phyloP scores from a whole-genome alignment of 2,888 invertebrate species.

The Pediacus dermestoides region DNA sequence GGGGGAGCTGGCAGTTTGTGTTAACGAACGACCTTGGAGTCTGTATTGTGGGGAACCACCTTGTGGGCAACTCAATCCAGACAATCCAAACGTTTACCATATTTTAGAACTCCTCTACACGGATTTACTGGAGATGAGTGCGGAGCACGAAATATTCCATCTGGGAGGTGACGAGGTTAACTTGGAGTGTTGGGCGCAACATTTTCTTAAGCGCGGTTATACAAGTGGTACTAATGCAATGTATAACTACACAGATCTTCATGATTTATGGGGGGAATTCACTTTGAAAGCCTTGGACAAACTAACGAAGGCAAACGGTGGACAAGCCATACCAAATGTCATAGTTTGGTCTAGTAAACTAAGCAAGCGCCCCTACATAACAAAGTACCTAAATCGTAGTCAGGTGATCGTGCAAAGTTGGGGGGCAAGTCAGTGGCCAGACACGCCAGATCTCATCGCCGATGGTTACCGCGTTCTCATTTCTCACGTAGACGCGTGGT shows the following conservation, averaged over 20 bases:
- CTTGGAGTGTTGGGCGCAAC: constrained; percentile 71
- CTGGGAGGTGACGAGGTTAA: constrained; percentile 83
- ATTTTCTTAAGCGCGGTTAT: constrained; percentile 41
- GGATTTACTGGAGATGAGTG: constrained; percentile 73
- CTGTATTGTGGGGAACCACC: constrained; percentile 81
- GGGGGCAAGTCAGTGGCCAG: constrained; percentile 79
- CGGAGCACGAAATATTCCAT: constrained; percentile 75
- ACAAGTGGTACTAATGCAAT: constrained; percentile 31
- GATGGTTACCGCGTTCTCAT: constrained; percentile 75
- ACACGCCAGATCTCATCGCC: constrained; percentile 71
- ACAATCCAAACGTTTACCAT: constrained; percentile 72
- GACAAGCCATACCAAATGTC: constrained; percentile 55
- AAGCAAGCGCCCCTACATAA: constrained; percentile 67
- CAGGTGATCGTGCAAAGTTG: constrained; percentile 71
- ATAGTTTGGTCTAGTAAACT: constrained; percentile 76
- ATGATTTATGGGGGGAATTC: constrained; percentile 76
- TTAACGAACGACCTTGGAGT: constrained; percentile 73
- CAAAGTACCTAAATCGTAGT: constrained; percentile 48
- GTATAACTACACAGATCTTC: constrained; percentile 68
- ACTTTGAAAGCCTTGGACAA: constrained; percentile 60
- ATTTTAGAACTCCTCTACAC: constrained; percentile 69
- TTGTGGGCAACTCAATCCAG: constrained; percentile 81
- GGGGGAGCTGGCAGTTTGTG: constrained; percentile 75
- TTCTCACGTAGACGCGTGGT: constrained; percentile 86
- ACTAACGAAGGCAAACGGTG: constrained; percentile 61